Base-by-base conservation (phyloP, 1,140 invertebrate species). In the Leptinotarsa undecemlineata region DNA sequence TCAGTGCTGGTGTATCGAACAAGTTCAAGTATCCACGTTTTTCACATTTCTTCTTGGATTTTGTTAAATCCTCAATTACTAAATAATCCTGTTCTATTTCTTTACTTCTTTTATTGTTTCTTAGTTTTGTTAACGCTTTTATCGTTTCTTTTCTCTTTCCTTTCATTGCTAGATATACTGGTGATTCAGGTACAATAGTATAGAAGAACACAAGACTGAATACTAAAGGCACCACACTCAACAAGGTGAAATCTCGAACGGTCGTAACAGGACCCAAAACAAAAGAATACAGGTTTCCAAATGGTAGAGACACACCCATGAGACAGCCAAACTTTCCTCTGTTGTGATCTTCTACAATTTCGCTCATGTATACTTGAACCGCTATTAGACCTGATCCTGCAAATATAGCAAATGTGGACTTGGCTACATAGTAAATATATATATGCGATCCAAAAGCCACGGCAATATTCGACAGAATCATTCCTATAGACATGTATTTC, bases 161-260 rank as follows among this genome's bases (percentile, higher is more conserved):
- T 80, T 89, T 89, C 8, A 85, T 85, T 1, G 94, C 84, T 48
- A 92, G 86, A 75, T 89, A 94, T 69, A 90, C 91, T 0, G 95
- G 95, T 26, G 93, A 93, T 82, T 97, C 95, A 0, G 95, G 95
- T 86, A 96, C 92, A 33, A 33, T 33, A 33, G 26, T 33, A 6
- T 33, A 33, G 26, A 33, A 33, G 77, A 91, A 90, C 0, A 88
- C 72, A 1, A 93, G 78, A 48, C 92, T 82, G 84, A 95, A 93
- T 1, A 90, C 21, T 1, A 90, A 77, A 0, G 91, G 91, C 23
- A 64, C 19, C 19, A 64, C 19, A 48, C 92, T 81, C 1, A 89
- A 83, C 74, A 92, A 89, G 75, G 92, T 91, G 15, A 94, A 87
- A 1, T 85, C 86, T 57, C 85, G 82, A 85, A 96, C 96, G 0